A percentile compares a stretch with the other conserved stretches of the same genome.
Evolutionary conservation across 2,888 invertebrate species (phyloP).

Genomic region (Dasypolia templi): DNA sequence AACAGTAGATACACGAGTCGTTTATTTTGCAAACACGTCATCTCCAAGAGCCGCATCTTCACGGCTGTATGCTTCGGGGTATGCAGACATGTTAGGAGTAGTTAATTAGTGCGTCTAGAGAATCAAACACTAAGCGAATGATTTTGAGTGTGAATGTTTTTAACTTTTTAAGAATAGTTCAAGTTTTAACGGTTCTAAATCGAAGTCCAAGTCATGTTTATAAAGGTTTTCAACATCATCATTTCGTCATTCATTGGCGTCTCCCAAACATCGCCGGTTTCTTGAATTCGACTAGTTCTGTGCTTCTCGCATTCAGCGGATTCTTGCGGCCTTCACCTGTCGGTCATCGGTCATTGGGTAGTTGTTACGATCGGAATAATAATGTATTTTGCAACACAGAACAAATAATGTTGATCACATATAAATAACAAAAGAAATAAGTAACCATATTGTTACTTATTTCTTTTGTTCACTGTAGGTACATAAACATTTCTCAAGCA

Average conservation of each 20-base stretch:
- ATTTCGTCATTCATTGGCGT: too few relatives aligned
- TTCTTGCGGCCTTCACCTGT: too few relatives aligned
- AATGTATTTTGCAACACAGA: neutral
- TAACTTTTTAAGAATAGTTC: neutral
- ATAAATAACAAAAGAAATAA: too few relatives aligned
- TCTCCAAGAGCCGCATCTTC: conserved; percentile 40
- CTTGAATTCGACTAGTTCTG: too few relatives aligned
- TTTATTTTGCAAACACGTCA: conserved; percentile 60
- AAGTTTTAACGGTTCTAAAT: neutral
- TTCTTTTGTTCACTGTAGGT: neutral
- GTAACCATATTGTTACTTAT: neutral
- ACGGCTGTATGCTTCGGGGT: conserved; percentile 21
- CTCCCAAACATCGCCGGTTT: too few relatives aligned
- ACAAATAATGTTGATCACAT: neutral
- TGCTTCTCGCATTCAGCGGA: too few relatives aligned
- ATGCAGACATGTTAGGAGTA: neutral
- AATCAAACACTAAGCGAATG: neutral
- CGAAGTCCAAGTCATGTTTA: neutral
- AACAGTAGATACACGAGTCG: conserved; percentile 54
- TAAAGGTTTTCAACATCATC: too few relatives aligned
- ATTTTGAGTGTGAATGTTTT: neutral
- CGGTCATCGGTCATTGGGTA: too few relatives aligned
- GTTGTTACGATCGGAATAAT: neutral
- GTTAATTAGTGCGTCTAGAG: conserved; percentile 27
- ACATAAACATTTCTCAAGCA: neutral